phyloP scores from a whole-genome alignment of 2,797 vertebrate genomes.

The Sebastolobus alascanus region DNA sequence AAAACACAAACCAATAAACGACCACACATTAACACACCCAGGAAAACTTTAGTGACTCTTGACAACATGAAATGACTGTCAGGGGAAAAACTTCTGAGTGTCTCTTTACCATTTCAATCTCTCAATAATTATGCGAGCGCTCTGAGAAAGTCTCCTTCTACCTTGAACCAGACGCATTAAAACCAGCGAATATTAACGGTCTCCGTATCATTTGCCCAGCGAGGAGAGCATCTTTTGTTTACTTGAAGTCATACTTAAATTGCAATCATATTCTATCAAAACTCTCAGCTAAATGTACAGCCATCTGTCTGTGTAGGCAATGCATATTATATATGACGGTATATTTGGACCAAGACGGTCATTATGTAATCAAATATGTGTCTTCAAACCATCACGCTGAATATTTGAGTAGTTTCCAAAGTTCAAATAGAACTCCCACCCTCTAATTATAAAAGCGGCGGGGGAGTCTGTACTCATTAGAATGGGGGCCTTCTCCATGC shows the following conservation, averaged over 20 bases:
- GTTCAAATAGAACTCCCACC: constrained; percentile 51
- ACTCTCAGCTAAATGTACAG: not conserved
- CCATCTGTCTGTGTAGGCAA: not conserved
- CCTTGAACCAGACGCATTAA: constrained; percentile 21
- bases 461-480: constrained; percentile 69
- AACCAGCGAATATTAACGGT: constrained; percentile 35
- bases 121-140: constrained; percentile 25
- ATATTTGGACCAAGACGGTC: constrained; percentile 11
- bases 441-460: constrained; percentile 59
- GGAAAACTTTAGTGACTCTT: not conserved
- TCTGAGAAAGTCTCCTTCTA: constrained; percentile 24
- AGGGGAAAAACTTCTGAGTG: constrained; percentile 8
- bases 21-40: not conserved
- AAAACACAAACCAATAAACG: not conserved
- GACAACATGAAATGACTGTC: constrained; percentile 4
- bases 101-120: constrained; percentile 28
- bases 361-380: constrained; percentile 33
- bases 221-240: not conserved
- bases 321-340: not conserved
- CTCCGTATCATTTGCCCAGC: not conserved
- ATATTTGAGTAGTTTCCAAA: constrained; percentile 54
- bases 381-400: constrained; percentile 43
- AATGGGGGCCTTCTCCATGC: constrained; percentile 53
- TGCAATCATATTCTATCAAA: not conserved
- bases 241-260: not conserved